Evolutionary conservation across 2,113 vertebrate genomes (phyloP), one percentile per base, ranked within the genome.

Genomic region (Eulemur macaco): DNA sequence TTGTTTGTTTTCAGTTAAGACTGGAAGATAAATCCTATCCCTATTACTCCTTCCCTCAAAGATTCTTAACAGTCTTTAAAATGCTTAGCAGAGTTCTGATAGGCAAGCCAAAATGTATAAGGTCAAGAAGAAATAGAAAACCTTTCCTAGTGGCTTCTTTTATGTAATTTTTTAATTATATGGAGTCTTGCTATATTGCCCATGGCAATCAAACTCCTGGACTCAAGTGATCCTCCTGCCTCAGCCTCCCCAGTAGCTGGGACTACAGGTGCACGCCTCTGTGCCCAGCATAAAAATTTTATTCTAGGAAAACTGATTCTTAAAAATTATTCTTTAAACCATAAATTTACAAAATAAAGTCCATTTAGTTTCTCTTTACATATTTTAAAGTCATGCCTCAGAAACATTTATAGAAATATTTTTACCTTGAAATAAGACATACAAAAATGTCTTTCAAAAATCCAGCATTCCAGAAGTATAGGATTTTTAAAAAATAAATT

Each of bases 11-110:
- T 60, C 20, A 68, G 12, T 74, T 89, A 63, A 82, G 34, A 17
- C 21, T 86, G 42, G 7, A 81, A 73, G 14, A 34, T 50, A 89
- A 69, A 63, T 56, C 21, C 29, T 17, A 17, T 68, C 54, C 18
- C 23, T 58, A 13, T 37, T 80, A 60, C 3, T 54, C 6, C 45
- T 23, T 74, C 27, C 11, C 31, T 56, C 63, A 80, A 42, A 92
- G 42, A 95, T 47, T 93, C 73, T 63, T 68, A 60, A 89, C 34
- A 68, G n/a, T 47, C 56, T 86, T 68, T 69, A 84, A 96, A 90
- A 68, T 90, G 50, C n/a, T 86, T 69, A 47, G 14, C 20, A 86
- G 58, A 77, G 63, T 64, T 93, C 56, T 73, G 2, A 42, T 90
- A 58, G 47, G 50, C 7, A 78, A 93, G 29, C 2, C 56, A 91